These are phyloP conservation scores for Apotomis betuletana DNA, from an alignment of 2,888 invertebrate species.

Conservation along the genomic window DNA sequence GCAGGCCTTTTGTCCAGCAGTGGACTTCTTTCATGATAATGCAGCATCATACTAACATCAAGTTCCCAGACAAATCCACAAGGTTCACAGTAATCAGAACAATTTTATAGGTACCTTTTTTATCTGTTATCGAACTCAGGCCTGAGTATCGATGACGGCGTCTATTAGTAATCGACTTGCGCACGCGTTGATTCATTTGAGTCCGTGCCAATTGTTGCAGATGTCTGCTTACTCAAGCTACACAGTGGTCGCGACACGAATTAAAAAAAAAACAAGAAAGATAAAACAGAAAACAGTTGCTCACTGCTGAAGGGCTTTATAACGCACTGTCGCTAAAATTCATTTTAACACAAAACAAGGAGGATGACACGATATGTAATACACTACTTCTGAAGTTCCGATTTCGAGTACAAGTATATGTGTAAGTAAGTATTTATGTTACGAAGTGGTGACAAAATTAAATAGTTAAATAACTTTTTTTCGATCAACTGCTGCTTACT, in stretches of 20 bases:
- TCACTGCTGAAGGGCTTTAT: no score
- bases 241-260: constrained; percentile 1
- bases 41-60: no score
- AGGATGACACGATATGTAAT: no score
- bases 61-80: background rate
- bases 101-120: constrained; percentile 5
- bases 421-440: background rate
- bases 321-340: no score
- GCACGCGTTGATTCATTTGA: constrained; percentile 62
- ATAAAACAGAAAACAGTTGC: no score
- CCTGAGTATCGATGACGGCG: constrained; percentile 26
- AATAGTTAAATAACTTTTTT: no score
- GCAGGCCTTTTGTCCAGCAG: no score
- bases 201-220: constrained; percentile 56
- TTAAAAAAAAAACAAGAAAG: background rate
- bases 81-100: constrained; percentile 5
- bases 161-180: constrained; percentile 28
- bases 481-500: no score
- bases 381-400: no score
- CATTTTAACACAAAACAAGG: no score
- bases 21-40: no score
- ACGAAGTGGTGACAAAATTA: background rate
- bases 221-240: constrained; percentile 53
- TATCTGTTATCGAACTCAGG: constrained; percentile 15
- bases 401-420: no score